Base-by-base conservation (phyloP, 2,113 vertebrate genomes). In the Colaptes auratus region DNA sequence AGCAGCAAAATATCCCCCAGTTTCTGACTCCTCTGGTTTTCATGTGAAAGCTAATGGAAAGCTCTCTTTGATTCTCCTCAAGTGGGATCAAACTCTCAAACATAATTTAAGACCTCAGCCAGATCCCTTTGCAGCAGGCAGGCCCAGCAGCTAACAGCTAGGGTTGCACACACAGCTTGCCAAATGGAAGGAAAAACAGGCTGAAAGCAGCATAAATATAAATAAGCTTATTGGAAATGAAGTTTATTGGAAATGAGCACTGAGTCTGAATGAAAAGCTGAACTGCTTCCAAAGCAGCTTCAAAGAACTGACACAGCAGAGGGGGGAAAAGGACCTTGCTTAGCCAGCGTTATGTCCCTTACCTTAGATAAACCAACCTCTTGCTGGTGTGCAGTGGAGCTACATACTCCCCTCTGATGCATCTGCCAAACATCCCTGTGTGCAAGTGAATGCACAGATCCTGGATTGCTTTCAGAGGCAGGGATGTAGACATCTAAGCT, bases 91-190 rank as follows among this genome's bases (percentile, higher is more conserved):
- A 91, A 69, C 66, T 81, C 86, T 91, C 92, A 95, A 92, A 90
- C 23, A 86, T 88, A 92, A 95, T 95, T 95, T 94, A 96, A 94
- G 91, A 83, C 85, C 73, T 88, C 33, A 91, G 61, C 44, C 70
- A 78, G 46, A 69, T 95, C 88, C 76, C 89, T 63, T 53, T 90
- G 65, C 69, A 81, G 69, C 48, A 83, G 81, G 7, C 13, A 81
- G 50, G 30, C 90, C 95, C 89, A 95, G 91, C 53, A 88, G 50
- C 65, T 95, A 91, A 39, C 56, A 91, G 85, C 61, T 92, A 95
- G 19, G 63, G 79, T 93, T 94, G 86, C 69, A 71, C 59, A 46
- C 46, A 35, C 46, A 73, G 61, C 50, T 88, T 95, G 94, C 91
- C 94, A 95, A 90, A 83, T 95, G 82, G 82, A 94, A 91, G 59